Evolutionary conservation across 2,888 invertebrate species (phyloP).

Genomic region (Volucella inanis): DNA sequence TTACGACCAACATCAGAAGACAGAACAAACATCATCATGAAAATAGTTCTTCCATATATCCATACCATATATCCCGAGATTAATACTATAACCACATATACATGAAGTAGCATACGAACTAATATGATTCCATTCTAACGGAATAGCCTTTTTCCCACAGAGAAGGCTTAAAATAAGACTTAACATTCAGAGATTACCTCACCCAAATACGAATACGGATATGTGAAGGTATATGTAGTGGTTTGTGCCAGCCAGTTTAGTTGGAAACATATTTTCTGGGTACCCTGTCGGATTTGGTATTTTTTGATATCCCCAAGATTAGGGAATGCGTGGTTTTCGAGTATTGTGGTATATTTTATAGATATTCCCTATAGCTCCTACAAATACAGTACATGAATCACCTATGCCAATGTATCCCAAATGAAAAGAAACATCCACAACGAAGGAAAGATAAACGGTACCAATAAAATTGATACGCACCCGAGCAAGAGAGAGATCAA

Average conservation of each 20-base stretch:
- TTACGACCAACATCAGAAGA: constrained; percentile 1
- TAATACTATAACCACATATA: constrained; percentile 60
- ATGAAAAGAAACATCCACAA: constrained; percentile 29
- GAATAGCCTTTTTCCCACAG: constrained; percentile 56
- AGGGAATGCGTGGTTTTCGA: constrained; percentile 25
- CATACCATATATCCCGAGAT: constrained; percentile 51
- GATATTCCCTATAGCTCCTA: constrained; percentile 58
- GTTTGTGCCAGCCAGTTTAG: not conserved
- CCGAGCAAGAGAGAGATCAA: constrained; percentile 31
- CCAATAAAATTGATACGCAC: constrained; percentile 67
- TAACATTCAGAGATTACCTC: constrained; percentile 66
- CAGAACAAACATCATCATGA: constrained; percentile 42
- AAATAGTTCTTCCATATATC: constrained; percentile 19
- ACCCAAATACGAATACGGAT: constrained; percentile 22
- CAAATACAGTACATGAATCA: constrained; percentile 45
- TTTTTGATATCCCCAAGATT: constrained; percentile 57
- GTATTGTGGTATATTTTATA: constrained; percentile 46
- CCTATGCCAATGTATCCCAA: constrained; percentile 34
- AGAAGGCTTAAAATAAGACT: constrained; percentile 63
- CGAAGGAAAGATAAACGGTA: constrained; percentile 57
- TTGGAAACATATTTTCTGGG: constrained; percentile 35
- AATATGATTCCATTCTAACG: constrained; percentile 57
- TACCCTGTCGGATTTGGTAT: constrained; percentile 26
- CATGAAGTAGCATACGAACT: constrained; percentile 7
- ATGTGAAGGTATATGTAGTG: not conserved